phyloP scores from a whole-genome alignment of 2,797 vertebrate species.

The Nothura maculosa region DNA sequence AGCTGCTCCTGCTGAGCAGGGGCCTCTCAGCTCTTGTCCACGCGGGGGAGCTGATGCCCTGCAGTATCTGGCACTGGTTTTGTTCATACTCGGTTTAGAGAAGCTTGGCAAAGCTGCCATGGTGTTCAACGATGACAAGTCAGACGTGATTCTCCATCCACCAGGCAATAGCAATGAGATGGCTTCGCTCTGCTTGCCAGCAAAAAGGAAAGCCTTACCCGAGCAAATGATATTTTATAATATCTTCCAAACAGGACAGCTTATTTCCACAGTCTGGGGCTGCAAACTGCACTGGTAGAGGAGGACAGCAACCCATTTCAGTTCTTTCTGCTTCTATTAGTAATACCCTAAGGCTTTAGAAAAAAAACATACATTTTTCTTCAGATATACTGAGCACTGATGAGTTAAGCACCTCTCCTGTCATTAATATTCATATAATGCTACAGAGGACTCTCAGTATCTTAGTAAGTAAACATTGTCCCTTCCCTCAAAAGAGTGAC shows the following conservation, averaged over 20 bases:
- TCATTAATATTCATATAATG: neutral
- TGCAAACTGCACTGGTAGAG: neutral
- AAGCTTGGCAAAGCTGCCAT: accelerated
- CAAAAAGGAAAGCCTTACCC: neutral
- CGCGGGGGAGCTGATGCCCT: neutral
- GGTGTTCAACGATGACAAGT: neutral
- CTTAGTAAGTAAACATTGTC: neutral
- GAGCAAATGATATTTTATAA: neutral
- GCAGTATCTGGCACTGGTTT: accelerated
- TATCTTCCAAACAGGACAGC: neutral
- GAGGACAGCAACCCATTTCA: accelerated
- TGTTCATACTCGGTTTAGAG: accelerated
- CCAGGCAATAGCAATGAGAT: accelerated
- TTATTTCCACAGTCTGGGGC: neutral
- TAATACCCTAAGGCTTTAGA: neutral
- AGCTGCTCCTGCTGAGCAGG: neutral
- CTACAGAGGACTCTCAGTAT: no score
- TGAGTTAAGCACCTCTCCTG: neutral
- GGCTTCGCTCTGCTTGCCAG: neutral
- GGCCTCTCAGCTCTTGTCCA: neutral
- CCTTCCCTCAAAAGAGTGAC: neutral
- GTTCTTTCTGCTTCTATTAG: neutral
- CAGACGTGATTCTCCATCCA: neutral
- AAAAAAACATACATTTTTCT: neutral
- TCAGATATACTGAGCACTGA: neutral